These are phyloP conservation scores for Dendrolimus pini DNA, from an alignment of 2,888 invertebrate species.

Conservation along the genomic window DNA sequence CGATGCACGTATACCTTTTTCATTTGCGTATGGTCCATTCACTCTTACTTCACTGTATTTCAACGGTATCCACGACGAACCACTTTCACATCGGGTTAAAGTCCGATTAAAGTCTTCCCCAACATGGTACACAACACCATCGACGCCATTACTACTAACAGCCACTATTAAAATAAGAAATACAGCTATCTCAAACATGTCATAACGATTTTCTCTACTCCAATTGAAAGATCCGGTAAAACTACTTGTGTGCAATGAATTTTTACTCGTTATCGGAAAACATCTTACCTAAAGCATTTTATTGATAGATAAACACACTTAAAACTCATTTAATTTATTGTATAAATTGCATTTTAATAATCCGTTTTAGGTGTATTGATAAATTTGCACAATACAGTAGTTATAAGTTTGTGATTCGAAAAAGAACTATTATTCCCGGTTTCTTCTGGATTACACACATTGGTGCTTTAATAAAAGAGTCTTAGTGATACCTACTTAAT, in stretches of 20 bases:
- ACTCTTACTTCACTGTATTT: conserved; percentile 2
- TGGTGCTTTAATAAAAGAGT: no score
- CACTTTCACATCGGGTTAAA: conserved; percentile 3
- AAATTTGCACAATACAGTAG: not conserved
- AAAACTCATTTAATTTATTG: not conserved
- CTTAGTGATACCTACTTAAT: no score
- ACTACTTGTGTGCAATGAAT: not conserved
- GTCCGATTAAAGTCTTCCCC: not conserved
- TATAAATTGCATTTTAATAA: conserved; percentile 3
- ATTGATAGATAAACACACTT: not conserved
- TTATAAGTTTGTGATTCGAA: no score
- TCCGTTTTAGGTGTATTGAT: not conserved
- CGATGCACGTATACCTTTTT: conserved; percentile 12
- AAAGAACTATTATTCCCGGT: no score
- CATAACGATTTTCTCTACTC: not conserved
- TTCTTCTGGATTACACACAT: no score
- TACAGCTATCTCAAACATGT: not conserved
- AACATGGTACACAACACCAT: not conserved
- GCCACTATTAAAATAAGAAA: not conserved
- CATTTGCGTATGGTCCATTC: not conserved
- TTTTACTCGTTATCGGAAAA: not conserved
- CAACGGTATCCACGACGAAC: conserved; percentile 2
- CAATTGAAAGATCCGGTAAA: not conserved
- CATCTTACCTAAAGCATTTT: not conserved
- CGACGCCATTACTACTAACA: not conserved